phyloP scores from a whole-genome alignment of 2,888 invertebrate genomes.

The Mesorhabditis spiculigera region DNA sequence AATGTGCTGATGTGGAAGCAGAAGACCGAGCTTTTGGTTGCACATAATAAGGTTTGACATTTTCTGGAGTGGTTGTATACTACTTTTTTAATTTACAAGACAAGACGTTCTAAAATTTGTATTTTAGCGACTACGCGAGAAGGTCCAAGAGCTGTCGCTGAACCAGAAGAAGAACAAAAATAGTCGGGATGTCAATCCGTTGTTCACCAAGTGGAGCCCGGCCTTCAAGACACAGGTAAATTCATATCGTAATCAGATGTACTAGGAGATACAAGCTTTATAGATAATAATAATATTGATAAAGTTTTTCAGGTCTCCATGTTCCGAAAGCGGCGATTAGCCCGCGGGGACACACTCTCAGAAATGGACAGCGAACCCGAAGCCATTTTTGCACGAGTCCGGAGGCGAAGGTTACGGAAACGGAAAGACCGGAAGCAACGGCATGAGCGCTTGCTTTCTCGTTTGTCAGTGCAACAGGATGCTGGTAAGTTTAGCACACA shows the following conservation, averaged over 20 bases:
- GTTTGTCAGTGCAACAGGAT: constrained; percentile 8
- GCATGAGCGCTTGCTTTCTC: constrained; percentile 10
- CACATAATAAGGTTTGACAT: constrained; percentile 37
- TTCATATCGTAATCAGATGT: background rate
- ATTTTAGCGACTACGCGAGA: constrained; percentile 38
- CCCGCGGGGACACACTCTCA: constrained; percentile 33
- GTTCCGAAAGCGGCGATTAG: constrained; percentile 33
- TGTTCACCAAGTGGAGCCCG: constrained; percentile 31
- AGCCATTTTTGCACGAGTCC: constrained; percentile 36
- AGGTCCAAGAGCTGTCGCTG: constrained; percentile 24
- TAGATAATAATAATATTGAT: background rate
- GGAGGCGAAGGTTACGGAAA: constrained; percentile 29
- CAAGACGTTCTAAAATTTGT: background rate
- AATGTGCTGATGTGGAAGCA: constrained; percentile 40
- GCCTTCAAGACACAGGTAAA: constrained; percentile 36
- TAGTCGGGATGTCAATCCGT: constrained; percentile 16
- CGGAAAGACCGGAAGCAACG: constrained; percentile 27
- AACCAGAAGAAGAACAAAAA: constrained; percentile 18
- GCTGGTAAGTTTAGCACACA: background rate
- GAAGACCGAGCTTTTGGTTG: constrained; percentile 39
- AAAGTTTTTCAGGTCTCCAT: constrained; percentile 20
- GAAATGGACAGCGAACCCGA: constrained; percentile 45
- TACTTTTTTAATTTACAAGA: background rate
- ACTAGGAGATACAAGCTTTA: background rate
- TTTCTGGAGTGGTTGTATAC: background rate